Evolutionary conservation across 2,888 invertebrate species (phyloP).

Genomic region (Himalopsyche anomala): DNA sequence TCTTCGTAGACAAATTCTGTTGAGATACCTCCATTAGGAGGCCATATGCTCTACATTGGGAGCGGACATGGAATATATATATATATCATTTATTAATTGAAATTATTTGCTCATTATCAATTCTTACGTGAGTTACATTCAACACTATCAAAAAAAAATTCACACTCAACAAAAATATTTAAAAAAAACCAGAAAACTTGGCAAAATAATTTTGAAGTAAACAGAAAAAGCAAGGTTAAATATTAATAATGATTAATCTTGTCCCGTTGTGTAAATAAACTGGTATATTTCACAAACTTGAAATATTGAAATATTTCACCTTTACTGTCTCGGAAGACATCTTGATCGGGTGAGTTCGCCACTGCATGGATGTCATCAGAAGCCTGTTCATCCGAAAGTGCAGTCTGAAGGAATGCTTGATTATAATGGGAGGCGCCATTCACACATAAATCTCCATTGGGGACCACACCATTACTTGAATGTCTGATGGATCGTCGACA

Average conservation of each 20-base stretch:
- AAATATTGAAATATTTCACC: slow-evolving; percentile 33
- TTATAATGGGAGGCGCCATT: slow-evolving; percentile 64
- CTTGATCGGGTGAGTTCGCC: slow-evolving; percentile 59
- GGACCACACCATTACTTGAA: slow-evolving; percentile 74
- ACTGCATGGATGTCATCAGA: slow-evolving; percentile 61
- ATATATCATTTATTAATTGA: no score
- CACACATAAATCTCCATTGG: slow-evolving; percentile 46
- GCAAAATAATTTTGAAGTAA: no score
- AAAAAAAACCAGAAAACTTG: neutral
- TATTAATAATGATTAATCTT: no score
- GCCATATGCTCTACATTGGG: no score
- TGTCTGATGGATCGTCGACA: slow-evolving; percentile 68
- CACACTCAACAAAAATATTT: neutral
- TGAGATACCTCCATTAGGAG: no score
- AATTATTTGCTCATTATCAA: no score
- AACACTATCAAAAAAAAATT: neutral
- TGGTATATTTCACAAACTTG: neutral
- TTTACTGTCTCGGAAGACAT: slow-evolving; percentile 67
- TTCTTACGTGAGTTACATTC: neutral
- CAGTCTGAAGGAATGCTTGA: slow-evolving; percentile 68
- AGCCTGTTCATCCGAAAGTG: slow-evolving; percentile 64
- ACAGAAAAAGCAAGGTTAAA: no score
- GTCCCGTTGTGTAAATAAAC: no score
- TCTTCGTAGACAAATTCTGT: no score
- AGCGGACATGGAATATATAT: no score